Base-by-base conservation (phyloP, 2,888 invertebrate species). In the Hyles lineata region DNA sequence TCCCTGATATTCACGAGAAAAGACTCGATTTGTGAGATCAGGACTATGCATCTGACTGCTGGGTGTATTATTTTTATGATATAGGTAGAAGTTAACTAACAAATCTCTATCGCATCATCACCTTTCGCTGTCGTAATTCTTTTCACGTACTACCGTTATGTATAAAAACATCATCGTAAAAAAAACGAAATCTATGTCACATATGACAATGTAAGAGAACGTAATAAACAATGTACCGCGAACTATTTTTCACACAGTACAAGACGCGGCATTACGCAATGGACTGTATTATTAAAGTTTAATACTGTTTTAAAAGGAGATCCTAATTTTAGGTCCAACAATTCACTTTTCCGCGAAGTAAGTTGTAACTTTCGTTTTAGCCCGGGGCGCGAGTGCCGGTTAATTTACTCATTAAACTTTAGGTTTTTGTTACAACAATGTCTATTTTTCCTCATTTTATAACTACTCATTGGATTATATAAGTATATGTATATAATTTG, bases 151-250 rank as follows among this genome's bases (percentile, higher is more conserved):
- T 43, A 43, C 43, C 43, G 43, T 43, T 43, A 11, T 11, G 76
- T 74, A 72, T 73, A 55, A 55, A n/a, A n/a, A n/a, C 19, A n/a
- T n/a, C n/a, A n/a, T 55, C n/a, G 55, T 55, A n/a, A 55, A 19
- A 52, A 55, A n/a, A 55, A 55, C n/a, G n/a, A 55, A 55, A 17
- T 55, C 7, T 55, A n/a, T n/a, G 55, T 55, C 55, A n/a, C 55
- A 55, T n/a, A 55, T 6, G 55, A 55, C 55, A 55, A 55, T 55
- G n/a, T 55, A 55, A 17, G n/a, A 55, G 55, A 55, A 19, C 55
- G 55, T 55, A 7, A 55, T 55, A 55, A 6, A 55, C 55, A 55
- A 55, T 55, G 55, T 17, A n/a, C 17, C 55, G 5, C 5, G n/a
- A 55, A 55, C 5, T 55, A 55, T 55, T 55, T 55, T 55, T 55